Percentiles rank a stretch among this genome's conserved stretches.
phyloP scores from a whole-genome alignment of 2,797 vertebrate genomes.

The Pelodytes ibericus region DNA sequence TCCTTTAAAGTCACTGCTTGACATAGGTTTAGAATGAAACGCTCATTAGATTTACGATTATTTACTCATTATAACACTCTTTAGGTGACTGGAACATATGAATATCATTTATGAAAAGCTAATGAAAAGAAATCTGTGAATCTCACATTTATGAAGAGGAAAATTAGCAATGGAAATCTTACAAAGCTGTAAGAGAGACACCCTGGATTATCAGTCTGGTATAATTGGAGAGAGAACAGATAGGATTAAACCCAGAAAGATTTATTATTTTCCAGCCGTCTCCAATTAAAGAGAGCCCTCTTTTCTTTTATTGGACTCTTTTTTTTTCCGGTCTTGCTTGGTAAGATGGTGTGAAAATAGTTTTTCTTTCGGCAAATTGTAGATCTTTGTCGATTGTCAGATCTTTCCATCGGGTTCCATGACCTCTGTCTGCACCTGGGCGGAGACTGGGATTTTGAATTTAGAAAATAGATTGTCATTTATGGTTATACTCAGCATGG shows the following conservation, averaged over 20 bases:
- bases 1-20: too few species aligned
- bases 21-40: too few species aligned
- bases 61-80: too few species aligned
- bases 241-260: slow-evolving; percentile 30
- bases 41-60: too few species aligned
- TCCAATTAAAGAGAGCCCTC: too few species aligned
- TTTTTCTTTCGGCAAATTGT: slow-evolving; percentile 25
- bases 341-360: slow-evolving; percentile 31
- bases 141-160: slow-evolving; percentile 1
- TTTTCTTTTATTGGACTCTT: slow-evolving; percentile 33
- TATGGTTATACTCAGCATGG: background rate
- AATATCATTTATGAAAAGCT: background rate
- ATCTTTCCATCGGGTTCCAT: background rate
- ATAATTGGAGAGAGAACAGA: slow-evolving; percentile 49
- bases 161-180: slow-evolving; percentile 46
- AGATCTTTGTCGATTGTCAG: too few species aligned
- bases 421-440: background rate
- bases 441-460: background rate
- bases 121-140: background rate
- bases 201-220: slow-evolving; percentile 55
- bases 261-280: slow-evolving; percentile 48
- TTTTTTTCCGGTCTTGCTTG: background rate
- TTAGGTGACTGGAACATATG: background rate
- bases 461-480: background rate
- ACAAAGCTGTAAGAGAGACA: slow-evolving; percentile 43